Evolutionary conservation across 2,888 invertebrate genomes (phyloP).

Genomic region (Lasioglossum leucozonium): DNA sequence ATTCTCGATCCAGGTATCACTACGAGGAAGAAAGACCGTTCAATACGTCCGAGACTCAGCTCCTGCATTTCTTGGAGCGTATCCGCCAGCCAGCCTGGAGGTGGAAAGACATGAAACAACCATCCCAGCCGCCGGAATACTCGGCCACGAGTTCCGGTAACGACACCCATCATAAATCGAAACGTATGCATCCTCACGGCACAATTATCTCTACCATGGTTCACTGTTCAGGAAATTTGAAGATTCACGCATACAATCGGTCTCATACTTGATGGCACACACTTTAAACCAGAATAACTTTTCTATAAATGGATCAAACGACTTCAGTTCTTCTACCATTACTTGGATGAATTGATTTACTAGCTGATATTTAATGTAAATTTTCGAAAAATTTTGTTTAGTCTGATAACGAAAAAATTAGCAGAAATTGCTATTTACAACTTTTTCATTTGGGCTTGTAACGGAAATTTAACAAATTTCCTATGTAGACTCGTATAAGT

Average conservation of each 20-base stretch:
- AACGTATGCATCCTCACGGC: constrained; percentile 36
- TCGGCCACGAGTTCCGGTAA: constrained; percentile 78
- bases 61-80: constrained; percentile 91
- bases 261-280: no score
- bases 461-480: no score
- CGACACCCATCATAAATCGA: constrained; percentile 66
- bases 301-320: not conserved
- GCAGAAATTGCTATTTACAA: no score
- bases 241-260: not conserved
- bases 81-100: constrained; percentile 94
- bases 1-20: constrained; percentile 87
- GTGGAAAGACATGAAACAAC: constrained; percentile 87
- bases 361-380: no score
- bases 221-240: not conserved
- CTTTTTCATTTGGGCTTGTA: no score
- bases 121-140: constrained; percentile 90
- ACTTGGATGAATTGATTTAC: no score
- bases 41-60: constrained; percentile 90
- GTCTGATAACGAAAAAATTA: no score
- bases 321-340: no score
- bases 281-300: not conserved
- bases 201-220: not conserved
- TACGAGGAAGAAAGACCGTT: constrained; percentile 90
- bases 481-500: no score
- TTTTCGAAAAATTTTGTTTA: no score